A percentile compares a stretch with the other conserved stretches of the same genome.
These are phyloP conservation scores for Alsophila aescularia DNA, from an alignment of 2,888 invertebrate genomes.

Conservation along the genomic window DNA sequence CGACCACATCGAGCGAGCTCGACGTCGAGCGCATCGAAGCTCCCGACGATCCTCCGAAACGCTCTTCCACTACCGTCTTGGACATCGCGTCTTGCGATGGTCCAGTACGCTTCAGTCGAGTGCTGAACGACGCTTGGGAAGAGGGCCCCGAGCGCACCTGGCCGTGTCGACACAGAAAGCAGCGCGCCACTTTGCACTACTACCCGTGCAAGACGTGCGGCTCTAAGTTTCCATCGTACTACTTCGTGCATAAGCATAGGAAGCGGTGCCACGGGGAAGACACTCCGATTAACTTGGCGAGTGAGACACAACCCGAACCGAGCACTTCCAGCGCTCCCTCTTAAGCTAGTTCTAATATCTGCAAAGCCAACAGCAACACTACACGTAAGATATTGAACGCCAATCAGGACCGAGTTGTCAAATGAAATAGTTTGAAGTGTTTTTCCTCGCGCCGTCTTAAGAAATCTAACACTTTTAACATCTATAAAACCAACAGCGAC, in stretches of 20 bases:
- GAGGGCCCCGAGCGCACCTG: slow-evolving; percentile 87
- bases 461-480: slow-evolving; percentile 7
- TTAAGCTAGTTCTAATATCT: slow-evolving; percentile 1
- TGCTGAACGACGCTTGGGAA: slow-evolving; percentile 92
- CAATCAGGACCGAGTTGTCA: too few relatives aligned
- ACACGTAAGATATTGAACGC: too few relatives aligned
- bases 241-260: slow-evolving; percentile 96
- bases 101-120: slow-evolving; percentile 92
- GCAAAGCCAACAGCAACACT: too few relatives aligned
- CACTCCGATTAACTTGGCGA: slow-evolving; percentile 45
- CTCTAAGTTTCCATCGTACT: slow-evolving; percentile 96
- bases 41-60: slow-evolving; percentile 55
- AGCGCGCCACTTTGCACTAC: slow-evolving; percentile 91
- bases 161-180: slow-evolving; percentile 94
- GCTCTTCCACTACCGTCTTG: slow-evolving; percentile 83
- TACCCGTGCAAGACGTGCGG: slow-evolving; percentile 97
- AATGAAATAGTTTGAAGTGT: too few relatives aligned
- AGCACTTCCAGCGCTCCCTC: slow-evolving; percentile 60
- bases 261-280: slow-evolving; percentile 92
- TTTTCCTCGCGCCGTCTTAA: too few relatives aligned
- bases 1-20: slow-evolving; percentile 73
- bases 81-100: slow-evolving; percentile 97
- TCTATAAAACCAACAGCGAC: background rate
- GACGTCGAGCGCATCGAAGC: slow-evolving; percentile 74
- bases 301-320: slow-evolving; percentile 47